These are phyloP conservation scores for Bergia puertoricense DNA, from an alignment of 92 coral and sea anemone species.

Conservation along the genomic window DNA sequence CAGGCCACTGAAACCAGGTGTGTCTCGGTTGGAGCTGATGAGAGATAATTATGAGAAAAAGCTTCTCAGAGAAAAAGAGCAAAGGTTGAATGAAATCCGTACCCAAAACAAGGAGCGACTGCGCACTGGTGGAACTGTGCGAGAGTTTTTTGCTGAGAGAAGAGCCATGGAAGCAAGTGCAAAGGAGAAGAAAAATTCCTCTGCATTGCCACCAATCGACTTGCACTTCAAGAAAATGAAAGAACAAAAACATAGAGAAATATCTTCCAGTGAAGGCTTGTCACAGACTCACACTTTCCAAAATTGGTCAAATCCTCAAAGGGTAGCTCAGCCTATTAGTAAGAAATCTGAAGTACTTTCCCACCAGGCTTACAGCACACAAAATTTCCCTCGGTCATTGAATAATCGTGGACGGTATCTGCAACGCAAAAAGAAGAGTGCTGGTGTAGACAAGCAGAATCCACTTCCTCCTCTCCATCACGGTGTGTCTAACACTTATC, in stretches of 20 bases:
- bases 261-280: slow-evolving; percentile 17
- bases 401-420: slow-evolving; percentile 13
- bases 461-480: slow-evolving; percentile 78
- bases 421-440: slow-evolving; percentile 61
- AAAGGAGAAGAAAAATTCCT: slow-evolving; percentile 57
- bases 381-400: slow-evolving; percentile 1
- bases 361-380: background rate
- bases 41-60: slow-evolving; percentile 76
- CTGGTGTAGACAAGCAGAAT: slow-evolving; percentile 83
- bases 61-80: slow-evolving; percentile 81
- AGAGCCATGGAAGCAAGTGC: slow-evolving; percentile 83
- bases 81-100: slow-evolving; percentile 64
- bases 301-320: slow-evolving; percentile 29
- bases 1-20: slow-evolving; percentile 52
- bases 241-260: slow-evolving; percentile 54
- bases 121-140: slow-evolving; percentile 75
- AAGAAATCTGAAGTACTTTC: slow-evolving; percentile 26
- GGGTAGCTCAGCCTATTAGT: background rate
- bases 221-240: slow-evolving; percentile 74
- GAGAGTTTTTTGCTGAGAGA: slow-evolving; percentile 94
- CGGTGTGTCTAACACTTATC: slow-evolving; percentile 40
- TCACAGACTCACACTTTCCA: background rate
- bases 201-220: slow-evolving; percentile 85
- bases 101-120: slow-evolving; percentile 42
- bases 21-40: slow-evolving; percentile 83